Percentiles rank a stretch among this genome's conserved stretches.
Evolutionary conservation across 2,113 vertebrate species (phyloP).

Genomic region (Entelurus aequoreus): DNA sequence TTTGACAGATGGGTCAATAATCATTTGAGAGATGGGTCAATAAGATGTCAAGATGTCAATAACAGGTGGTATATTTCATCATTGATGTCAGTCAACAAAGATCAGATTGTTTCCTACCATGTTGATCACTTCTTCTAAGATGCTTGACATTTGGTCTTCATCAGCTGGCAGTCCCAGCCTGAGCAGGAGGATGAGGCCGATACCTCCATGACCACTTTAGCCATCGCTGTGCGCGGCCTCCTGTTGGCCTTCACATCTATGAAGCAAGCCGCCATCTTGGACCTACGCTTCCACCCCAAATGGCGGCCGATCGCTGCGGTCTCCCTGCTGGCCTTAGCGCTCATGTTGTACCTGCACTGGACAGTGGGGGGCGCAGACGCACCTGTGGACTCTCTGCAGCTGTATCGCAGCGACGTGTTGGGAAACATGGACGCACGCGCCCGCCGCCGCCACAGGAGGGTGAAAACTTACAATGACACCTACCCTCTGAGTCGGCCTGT

Average conservation of each 20-base stretch:
- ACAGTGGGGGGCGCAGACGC: slow-evolving; percentile 33
- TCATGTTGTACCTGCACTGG: slow-evolving; percentile 77
- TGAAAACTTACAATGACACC: slow-evolving; percentile 80
- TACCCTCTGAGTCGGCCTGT: slow-evolving; percentile 82
- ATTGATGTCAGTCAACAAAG: too few species aligned
- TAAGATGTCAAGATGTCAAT: too few species aligned
- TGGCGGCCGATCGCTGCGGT: slow-evolving; percentile 80
- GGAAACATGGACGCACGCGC: background rate
- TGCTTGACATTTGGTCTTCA: too few species aligned
- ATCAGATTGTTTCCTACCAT: too few species aligned
- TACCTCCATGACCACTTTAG: slow-evolving; percentile 78
- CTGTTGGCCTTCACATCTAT: slow-evolving; percentile 79
- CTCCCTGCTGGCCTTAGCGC: slow-evolving; percentile 59
- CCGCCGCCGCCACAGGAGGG: background rate
- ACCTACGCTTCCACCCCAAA: slow-evolving; percentile 83
- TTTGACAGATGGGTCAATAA: too few species aligned
- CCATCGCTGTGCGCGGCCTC: slow-evolving; percentile 76
- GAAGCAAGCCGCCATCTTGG: slow-evolving; percentile 69
- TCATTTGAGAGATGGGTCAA: too few species aligned
- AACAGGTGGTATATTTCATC: too few species aligned
- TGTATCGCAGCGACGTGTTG: slow-evolving; percentile 19
- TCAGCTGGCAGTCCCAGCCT: slow-evolving; percentile 11
- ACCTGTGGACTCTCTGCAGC: slow-evolving; percentile 39
- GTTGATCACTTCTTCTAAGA: too few species aligned
- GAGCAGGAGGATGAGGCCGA: slow-evolving; percentile 72